phyloP scores from a whole-genome alignment of 2,888 invertebrate species.

The Thymelicus sylvestris region DNA sequence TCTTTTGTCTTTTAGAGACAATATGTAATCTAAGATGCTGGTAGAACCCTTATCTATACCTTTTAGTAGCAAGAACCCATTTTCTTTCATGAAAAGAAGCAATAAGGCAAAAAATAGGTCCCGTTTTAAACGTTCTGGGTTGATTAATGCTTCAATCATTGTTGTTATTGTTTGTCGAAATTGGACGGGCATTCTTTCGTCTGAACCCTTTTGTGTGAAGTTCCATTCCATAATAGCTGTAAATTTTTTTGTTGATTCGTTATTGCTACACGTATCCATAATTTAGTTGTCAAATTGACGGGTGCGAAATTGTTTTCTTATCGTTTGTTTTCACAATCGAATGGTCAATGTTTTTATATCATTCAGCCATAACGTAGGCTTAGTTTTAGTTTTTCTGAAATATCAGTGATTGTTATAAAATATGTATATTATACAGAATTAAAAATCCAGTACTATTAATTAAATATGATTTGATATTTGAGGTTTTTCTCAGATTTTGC shows the following conservation, averaged over 20 bases:
- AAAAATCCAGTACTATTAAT: too few species aligned
- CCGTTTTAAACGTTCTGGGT: constrained; percentile 57
- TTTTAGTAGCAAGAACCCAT: constrained; percentile 48
- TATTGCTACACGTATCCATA: constrained; percentile 14
- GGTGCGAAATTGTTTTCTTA: neutral
- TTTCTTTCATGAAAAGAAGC: constrained; percentile 58
- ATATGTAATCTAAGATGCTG: constrained; percentile 49
- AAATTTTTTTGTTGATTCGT: constrained; percentile 22
- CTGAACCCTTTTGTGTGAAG: constrained; percentile 46
- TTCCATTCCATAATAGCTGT: constrained; percentile 49
- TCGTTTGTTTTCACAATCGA: neutral
- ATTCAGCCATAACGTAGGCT: neutral
- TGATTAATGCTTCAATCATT: constrained; percentile 59
- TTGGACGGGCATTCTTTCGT: constrained; percentile 50
- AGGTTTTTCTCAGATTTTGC: too few species aligned
- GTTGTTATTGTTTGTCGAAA: constrained; percentile 52
- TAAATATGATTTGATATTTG: too few species aligned
- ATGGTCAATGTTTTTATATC: neutral
- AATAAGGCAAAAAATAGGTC: constrained; percentile 59
- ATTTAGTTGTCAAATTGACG: constrained; percentile 23
- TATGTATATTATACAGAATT: too few species aligned
- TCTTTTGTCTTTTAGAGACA: constrained; percentile 39
- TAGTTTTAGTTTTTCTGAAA: too few species aligned
- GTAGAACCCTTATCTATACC: constrained; percentile 13
- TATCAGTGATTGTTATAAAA: too few species aligned